A percentile compares a stretch with the other conserved stretches of the same genome.
Conservation (phyloP, 2,797 vertebrate genomes). For the Aphelocoma californica region DNA sequence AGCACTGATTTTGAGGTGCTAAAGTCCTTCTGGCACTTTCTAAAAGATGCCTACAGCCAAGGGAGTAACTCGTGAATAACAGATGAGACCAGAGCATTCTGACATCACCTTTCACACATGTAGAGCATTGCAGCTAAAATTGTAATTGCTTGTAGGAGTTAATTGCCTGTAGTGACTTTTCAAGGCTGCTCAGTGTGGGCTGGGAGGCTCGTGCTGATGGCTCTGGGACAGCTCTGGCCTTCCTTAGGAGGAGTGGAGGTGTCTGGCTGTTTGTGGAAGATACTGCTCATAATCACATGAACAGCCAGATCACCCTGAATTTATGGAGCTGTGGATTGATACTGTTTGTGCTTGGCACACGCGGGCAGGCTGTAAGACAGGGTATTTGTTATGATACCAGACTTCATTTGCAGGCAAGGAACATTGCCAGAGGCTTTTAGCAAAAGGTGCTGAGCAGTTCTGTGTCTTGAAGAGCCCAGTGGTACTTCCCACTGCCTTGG, state of each 20-base stretch:
- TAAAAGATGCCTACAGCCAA: not conserved
- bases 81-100: not conserved
- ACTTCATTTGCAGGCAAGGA: not conserved
- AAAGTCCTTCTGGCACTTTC: not conserved
- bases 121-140: not conserved
- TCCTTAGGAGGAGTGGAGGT: not conserved
- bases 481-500: not conserved
- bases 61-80: not conserved
- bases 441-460: not conserved
- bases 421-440: not conserved
- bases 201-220: not conserved
- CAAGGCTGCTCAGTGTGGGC: rapidly evolving
- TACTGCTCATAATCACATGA: not conserved
- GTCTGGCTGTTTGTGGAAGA: not conserved
- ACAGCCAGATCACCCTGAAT: not conserved
- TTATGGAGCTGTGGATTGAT: not conserved
- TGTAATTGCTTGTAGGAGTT: not conserved
- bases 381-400: not conserved
- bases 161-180: not conserved
- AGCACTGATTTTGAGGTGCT: not conserved
- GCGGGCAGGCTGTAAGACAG: rapidly evolving
- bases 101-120: not conserved
- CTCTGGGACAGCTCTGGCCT: not conserved
- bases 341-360: not conserved
- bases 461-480: not conserved